A percentile compares a stretch with the other conserved stretches of the same genome.
phyloP scores from a whole-genome alignment of 37 sponge, comb jelly and placozoan species.

The Tethya wilhelma region DNA sequence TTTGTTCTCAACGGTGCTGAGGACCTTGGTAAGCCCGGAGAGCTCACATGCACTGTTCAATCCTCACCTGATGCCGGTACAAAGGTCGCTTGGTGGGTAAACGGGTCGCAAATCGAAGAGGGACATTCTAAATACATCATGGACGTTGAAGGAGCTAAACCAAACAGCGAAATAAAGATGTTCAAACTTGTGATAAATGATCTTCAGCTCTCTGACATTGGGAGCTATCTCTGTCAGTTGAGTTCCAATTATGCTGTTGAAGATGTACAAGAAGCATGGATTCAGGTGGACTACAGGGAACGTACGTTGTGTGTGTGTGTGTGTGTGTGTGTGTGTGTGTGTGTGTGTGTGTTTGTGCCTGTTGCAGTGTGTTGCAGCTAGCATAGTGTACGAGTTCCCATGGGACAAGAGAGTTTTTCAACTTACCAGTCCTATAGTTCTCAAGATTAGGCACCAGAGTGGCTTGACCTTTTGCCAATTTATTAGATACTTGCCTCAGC shows the following conservation, averaged over 20 bases:
- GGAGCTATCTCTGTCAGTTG: conserved; percentile 33
- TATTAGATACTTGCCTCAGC: too few relatives aligned
- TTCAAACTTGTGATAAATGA: neutral
- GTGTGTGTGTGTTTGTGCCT: too few relatives aligned
- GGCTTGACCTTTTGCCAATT: too few relatives aligned
- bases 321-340: too few relatives aligned
- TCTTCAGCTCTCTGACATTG: conserved; percentile 30
- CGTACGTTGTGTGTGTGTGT: too few relatives aligned
- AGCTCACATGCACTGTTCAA: conserved; percentile 24
- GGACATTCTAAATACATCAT: neutral
- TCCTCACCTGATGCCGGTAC: conserved; percentile 20
- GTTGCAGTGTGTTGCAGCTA: too few relatives aligned
- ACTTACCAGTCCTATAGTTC: too few relatives aligned
- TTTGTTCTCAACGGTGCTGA: neutral
- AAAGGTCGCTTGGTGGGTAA: conserved; percentile 19
- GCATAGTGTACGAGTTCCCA: too few relatives aligned
- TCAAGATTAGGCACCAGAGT: too few relatives aligned
- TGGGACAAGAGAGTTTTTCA: too few relatives aligned
- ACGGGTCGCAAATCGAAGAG: conserved; percentile 1
- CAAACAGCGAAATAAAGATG: neutral
- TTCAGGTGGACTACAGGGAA: too few relatives aligned
- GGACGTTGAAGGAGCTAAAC: neutral
- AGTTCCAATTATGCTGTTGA: conserved; percentile 11
- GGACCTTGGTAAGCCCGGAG: conserved; percentile 19
- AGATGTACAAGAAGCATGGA: conserved; percentile 22